Evolutionary conservation across 2,113 vertebrate species (phyloP).

Genomic region (Sturnus vulgaris): DNA sequence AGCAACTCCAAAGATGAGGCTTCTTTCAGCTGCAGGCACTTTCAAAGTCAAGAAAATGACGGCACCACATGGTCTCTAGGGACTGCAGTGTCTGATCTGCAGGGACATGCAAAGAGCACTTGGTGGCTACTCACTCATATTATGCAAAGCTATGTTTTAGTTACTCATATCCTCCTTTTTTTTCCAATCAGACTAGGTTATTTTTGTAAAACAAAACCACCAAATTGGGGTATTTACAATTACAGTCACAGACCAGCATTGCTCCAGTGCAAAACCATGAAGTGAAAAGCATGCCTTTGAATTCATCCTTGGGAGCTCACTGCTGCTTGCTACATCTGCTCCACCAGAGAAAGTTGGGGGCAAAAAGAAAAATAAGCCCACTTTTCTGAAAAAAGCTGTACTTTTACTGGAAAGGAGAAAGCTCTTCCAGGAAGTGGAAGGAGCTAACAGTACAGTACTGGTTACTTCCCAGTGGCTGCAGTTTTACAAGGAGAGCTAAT

Average conservation of each 20-base stretch:
- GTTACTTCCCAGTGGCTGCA: background rate
- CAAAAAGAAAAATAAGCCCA: background rate
- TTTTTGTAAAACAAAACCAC: background rate
- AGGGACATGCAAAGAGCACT: background rate
- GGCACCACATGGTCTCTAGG: accelerated
- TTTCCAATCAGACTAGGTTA: background rate
- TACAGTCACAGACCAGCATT: background rate
- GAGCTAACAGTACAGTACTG: background rate
- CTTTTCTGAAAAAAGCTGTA: background rate
- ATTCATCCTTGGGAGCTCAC: background rate
- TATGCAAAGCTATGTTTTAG: background rate
- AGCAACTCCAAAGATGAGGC: background rate
- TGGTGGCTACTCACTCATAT: background rate
- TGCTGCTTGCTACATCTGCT: background rate
- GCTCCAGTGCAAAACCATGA: background rate
- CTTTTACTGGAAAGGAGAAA: background rate
- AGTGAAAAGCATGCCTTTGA: background rate
- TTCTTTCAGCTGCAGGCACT: accelerated
- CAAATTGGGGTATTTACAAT: background rate
- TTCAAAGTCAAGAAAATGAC: background rate
- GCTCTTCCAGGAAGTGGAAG: background rate
- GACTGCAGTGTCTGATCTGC: background rate
- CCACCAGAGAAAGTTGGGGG: background rate
- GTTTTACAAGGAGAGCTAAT: background rate
- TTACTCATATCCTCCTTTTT: background rate